Percentiles rank a stretch among this genome's conserved stretches.
These are phyloP conservation scores for Tetramorium alpestre DNA, from an alignment of 1,140 invertebrate genomes.

Conservation along the genomic window DNA sequence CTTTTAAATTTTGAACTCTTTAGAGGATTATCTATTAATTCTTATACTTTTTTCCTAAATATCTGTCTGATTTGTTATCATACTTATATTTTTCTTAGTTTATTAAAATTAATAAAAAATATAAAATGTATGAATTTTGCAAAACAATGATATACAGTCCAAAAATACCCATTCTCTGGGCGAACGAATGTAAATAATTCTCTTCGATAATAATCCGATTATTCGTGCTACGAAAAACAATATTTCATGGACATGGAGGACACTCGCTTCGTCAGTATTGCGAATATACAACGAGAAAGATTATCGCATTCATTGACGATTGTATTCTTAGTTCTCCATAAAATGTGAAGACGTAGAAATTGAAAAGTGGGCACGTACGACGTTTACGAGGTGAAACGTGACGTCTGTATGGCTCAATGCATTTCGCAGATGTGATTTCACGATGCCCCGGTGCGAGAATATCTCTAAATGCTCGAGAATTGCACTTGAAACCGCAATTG, in stretches of 20 bases:
- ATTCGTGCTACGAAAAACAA: conserved; percentile 14
- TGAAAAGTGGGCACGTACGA: background rate
- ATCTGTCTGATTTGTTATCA: background rate
- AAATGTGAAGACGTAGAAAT: background rate
- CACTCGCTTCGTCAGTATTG: background rate
- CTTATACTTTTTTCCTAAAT: background rate
- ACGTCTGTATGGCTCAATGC: background rate
- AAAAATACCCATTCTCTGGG: conserved; percentile 22
- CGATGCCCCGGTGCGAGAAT: conserved; percentile 4
- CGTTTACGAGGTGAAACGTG: conserved; percentile 12
- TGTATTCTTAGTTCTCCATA: conserved; percentile 18
- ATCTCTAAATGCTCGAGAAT: background rate
- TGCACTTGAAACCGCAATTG: background rate
- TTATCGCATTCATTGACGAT: background rate
- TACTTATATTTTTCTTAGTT: background rate
- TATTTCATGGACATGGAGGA: conserved; percentile 1
- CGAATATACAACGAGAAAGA: background rate
- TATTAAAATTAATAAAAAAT: background rate
- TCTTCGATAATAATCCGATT: conserved; percentile 34
- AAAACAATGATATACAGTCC: background rate
- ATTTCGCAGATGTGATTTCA: conserved; percentile 22
- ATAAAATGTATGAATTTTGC: background rate
- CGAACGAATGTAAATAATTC: conserved; percentile 41
- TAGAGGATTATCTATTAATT: background rate
- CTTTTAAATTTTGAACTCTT: background rate